A percentile compares a stretch with the other conserved stretches of the same genome.
Conservation (phyloP, 2,113 vertebrate species). For the Dissostichus mawsoni region DNA sequence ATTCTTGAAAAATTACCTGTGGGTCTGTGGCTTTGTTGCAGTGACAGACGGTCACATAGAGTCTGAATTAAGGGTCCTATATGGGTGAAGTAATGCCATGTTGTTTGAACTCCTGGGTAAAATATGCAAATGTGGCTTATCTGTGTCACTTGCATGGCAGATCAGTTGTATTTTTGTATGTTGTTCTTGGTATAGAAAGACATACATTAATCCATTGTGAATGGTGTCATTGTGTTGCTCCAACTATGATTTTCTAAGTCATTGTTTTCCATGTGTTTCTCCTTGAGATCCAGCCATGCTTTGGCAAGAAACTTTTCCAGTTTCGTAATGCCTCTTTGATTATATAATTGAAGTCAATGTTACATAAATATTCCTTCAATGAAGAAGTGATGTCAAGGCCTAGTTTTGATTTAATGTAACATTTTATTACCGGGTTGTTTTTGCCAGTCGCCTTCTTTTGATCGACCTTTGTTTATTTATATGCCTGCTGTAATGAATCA, state of each 20-base stretch:
- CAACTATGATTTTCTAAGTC: background rate
- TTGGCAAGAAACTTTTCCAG: slow-evolving; percentile 3
- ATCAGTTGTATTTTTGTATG: slow-evolving; percentile 10
- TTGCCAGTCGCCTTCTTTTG: background rate
- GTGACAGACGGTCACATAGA: slow-evolving; percentile 25
- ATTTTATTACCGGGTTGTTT: background rate
- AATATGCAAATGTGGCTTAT: slow-evolving; percentile 24
- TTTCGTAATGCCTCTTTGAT: slow-evolving; percentile 2
- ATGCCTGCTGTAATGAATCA: background rate
- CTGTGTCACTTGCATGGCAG: slow-evolving; percentile 27
- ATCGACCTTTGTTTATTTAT: background rate
- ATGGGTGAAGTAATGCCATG: background rate
- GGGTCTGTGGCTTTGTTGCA: slow-evolving; percentile 13
- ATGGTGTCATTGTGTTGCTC: background rate
- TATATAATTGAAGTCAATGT: background rate
- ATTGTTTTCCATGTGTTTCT: background rate
- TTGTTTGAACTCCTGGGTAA: slow-evolving; percentile 9
- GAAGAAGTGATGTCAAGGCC: background rate
- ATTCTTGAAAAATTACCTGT: slow-evolving; percentile 45
- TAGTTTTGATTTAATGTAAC: background rate
- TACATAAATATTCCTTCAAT: slow-evolving; percentile 6
- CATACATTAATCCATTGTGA: background rate
- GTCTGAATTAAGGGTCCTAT: slow-evolving; percentile 8
- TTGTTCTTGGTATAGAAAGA: slow-evolving; percentile 10
- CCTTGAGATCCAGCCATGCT: background rate